phyloP scores from a whole-genome alignment of 2,113 vertebrate genomes.

The Chionomys nivalis region DNA sequence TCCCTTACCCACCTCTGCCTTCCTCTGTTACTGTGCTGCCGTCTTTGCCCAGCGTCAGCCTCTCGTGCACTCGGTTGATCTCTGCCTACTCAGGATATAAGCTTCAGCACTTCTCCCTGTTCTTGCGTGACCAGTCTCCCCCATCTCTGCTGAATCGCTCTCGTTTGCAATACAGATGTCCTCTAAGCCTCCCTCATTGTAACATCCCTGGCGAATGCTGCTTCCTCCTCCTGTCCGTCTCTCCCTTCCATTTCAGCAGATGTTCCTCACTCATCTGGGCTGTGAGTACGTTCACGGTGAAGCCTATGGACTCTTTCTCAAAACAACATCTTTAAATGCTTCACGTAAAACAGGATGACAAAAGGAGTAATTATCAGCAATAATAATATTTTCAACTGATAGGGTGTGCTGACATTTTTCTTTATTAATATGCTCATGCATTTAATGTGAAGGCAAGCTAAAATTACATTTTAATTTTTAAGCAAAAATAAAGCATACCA shows the following conservation, averaged over 20 bases:
- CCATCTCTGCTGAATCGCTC: slow-evolving; percentile 43
- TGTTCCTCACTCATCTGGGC: neutral
- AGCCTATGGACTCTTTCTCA: neutral
- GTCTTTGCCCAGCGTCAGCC: neutral
- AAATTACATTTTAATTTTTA: slow-evolving; percentile 23
- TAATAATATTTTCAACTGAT: slow-evolving; percentile 14
- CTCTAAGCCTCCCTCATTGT: neutral
- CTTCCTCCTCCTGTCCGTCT: neutral
- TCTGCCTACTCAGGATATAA: neutral
- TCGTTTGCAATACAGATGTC: slow-evolving; percentile 21
- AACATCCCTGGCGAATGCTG: neutral
- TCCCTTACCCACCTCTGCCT: neutral
- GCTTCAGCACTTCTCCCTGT: neutral
- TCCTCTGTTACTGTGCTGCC: neutral
- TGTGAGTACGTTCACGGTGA: neutral
- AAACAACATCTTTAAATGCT: slow-evolving; percentile 31
- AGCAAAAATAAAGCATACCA: neutral
- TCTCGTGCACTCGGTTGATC: neutral
- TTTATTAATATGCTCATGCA: neutral
- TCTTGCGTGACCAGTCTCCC: neutral
- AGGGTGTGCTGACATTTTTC: neutral
- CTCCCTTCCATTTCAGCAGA: neutral
- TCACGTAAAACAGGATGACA: slow-evolving; percentile 23
- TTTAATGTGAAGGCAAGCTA: slow-evolving; percentile 6
- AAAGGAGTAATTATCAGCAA: slow-evolving; percentile 34